Conservation (phyloP, 2,888 invertebrate genomes). For the Penaeus monodon region DNA sequence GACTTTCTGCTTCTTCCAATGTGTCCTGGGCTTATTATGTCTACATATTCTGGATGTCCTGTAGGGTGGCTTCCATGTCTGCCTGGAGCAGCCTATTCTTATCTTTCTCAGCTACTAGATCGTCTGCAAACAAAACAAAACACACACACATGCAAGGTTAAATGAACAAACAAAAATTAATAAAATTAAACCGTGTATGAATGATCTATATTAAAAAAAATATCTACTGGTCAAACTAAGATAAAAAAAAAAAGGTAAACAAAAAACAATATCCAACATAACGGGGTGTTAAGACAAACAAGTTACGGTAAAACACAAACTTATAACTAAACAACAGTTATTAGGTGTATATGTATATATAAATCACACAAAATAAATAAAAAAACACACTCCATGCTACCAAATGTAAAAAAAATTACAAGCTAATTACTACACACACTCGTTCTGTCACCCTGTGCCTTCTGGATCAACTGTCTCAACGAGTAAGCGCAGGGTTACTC, state of each 20-base stretch:
- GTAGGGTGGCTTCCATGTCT: constrained; percentile 98
- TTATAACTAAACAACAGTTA: constrained; percentile 1
- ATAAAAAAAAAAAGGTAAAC: constrained; percentile 17
- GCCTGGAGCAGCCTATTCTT: constrained; percentile 96
- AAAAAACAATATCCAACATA: background rate
- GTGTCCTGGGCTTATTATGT: constrained; percentile 66
- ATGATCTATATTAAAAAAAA: background rate
- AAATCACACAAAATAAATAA: too few relatives aligned
- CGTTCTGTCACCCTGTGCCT: too few relatives aligned
- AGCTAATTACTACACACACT: too few relatives aligned
- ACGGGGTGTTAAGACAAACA: constrained; percentile 3
- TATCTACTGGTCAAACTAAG: constrained; percentile 1
- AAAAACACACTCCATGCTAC: too few relatives aligned
- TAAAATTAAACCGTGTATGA: constrained; percentile 8
- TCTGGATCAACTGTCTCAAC: too few relatives aligned
- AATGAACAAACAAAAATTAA: constrained; percentile 38
- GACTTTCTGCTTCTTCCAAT: constrained; percentile 60
- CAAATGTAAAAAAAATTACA: too few relatives aligned
- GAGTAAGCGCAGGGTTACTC: too few relatives aligned
- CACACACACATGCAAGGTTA: constrained; percentile 61
- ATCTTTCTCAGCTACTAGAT: constrained; percentile 92
- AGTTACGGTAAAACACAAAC: background rate
- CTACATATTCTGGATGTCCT: constrained; percentile 99
- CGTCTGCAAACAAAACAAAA: constrained; percentile 80
- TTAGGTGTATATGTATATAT: too few relatives aligned